phyloP scores from a whole-genome alignment of 1,140 invertebrate genomes.

The Zaprionus gabonicus region DNA sequence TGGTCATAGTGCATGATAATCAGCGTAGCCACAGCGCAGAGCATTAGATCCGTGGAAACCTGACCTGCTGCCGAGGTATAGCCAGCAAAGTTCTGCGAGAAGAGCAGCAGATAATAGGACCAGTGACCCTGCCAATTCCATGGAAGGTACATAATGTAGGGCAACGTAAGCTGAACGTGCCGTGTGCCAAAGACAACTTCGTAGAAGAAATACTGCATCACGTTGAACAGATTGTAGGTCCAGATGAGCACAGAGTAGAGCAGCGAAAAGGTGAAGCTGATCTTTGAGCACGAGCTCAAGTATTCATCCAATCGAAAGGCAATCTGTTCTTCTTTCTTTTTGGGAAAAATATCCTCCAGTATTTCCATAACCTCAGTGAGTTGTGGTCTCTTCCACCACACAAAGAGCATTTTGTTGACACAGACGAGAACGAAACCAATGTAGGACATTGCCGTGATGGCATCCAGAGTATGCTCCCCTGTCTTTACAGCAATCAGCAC shows the following conservation, averaged over 20 bases:
- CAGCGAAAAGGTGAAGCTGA: constrained; percentile 60
- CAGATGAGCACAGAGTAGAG: constrained; percentile 73
- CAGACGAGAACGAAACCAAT: constrained; percentile 71
- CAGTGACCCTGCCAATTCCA: constrained; percentile 59
- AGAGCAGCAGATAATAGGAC: constrained; percentile 60
- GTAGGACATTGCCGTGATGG: constrained; percentile 69
- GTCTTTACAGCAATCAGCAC: constrained; percentile 45
- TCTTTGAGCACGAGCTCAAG: constrained; percentile 41
- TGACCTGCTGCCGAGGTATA: constrained; percentile 72
- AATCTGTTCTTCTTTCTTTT: constrained; percentile 26
- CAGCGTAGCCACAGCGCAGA: constrained; percentile 65
- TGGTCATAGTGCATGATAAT: constrained; percentile 76
- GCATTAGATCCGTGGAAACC: constrained; percentile 67
- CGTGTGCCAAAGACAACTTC: constrained; percentile 49
- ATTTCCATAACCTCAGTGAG: constrained; percentile 54
- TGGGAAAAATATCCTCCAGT: constrained; percentile 62
- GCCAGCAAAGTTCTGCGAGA: constrained; percentile 58
- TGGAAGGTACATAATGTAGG: constrained; percentile 63
- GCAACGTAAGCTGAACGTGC: constrained; percentile 48
- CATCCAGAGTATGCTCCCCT: constrained; percentile 49
- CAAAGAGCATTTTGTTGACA: constrained; percentile 66
- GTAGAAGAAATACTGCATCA: constrained; percentile 63
- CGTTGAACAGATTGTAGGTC: constrained; percentile 73
- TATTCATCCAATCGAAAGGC: constrained; percentile 52
- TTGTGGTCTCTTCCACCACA: constrained; percentile 56